phyloP scores from a whole-genome alignment of 1,140 invertebrate species.

The Bombus terrestris region DNA sequence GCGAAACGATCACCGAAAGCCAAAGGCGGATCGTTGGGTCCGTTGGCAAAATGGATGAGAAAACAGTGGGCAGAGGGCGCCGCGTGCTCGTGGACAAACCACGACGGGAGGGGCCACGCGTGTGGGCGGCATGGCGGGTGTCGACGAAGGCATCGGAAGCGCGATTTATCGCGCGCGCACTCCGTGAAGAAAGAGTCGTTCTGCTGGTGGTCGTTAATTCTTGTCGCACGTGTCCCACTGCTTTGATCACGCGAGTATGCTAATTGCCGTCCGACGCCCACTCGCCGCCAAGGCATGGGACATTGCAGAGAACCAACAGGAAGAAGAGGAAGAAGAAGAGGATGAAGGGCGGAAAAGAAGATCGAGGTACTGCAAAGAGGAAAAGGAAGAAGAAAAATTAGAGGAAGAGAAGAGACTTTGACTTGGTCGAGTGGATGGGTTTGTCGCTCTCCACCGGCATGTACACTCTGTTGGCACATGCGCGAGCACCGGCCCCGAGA shows the following conservation, averaged over 20 bases:
- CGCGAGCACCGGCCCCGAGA: slow-evolving; percentile 28
- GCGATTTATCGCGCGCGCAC: slow-evolving; percentile 63
- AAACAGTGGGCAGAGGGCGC: background rate
- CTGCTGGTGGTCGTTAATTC: slow-evolving; percentile 67
- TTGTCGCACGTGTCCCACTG: slow-evolving; percentile 63
- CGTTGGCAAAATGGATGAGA: background rate
- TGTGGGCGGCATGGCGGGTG: slow-evolving; percentile 49
- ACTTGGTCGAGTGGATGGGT: slow-evolving; percentile 55
- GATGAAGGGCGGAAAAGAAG: background rate
- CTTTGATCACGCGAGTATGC: slow-evolving; percentile 73
- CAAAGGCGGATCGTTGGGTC: too few relatives aligned
- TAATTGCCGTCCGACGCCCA: slow-evolving; percentile 69
- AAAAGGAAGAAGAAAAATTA: background rate
- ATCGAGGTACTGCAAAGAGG: background rate
- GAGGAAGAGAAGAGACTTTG: slow-evolving; percentile 28
- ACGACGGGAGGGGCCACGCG: background rate
- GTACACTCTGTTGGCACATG: slow-evolving; percentile 26
- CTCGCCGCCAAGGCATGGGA: slow-evolving; percentile 35
- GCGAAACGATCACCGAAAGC: background rate
- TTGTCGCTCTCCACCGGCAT: slow-evolving; percentile 45
- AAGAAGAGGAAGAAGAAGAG: background rate
- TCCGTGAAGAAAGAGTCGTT: slow-evolving; percentile 60
- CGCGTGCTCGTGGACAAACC: slow-evolving; percentile 10
- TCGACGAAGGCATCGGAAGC: slow-evolving; percentile 54
- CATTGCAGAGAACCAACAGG: slow-evolving; percentile 14